Percentiles rank a stretch among this genome's conserved stretches.
Conservation (phyloP, 2,888 invertebrate genomes). For the Sminthurinus aureus region DNA sequence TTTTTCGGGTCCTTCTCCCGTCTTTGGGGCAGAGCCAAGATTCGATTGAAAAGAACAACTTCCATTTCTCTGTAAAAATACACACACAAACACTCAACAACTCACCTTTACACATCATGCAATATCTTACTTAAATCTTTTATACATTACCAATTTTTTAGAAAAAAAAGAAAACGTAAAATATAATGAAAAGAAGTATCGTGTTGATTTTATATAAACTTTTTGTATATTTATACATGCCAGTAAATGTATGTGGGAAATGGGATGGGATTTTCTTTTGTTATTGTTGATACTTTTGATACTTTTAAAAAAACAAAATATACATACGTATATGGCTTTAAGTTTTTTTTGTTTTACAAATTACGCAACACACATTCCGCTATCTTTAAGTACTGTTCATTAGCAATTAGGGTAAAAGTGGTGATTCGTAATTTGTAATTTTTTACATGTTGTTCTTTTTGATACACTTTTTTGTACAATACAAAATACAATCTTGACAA, state of each 20-base stretch:
- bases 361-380: not conserved
- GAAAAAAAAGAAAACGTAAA: not conserved
- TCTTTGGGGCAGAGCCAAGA: constrained; percentile 28
- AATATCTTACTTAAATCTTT: not conserved
- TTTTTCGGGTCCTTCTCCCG: constrained; percentile 26
- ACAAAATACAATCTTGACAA: too few relatives aligned
- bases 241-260: not conserved
- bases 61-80: constrained; percentile 32
- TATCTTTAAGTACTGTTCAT: not conserved
- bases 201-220: not conserved
- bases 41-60: constrained; percentile 26
- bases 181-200: too few relatives aligned
- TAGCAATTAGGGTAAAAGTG: not conserved
- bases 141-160: not conserved
- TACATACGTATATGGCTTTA: not conserved
- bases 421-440: not conserved
- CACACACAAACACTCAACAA: not conserved
- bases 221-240: constrained; percentile 32
- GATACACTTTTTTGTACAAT: not conserved
- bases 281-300: not conserved
- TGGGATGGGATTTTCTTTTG: constrained; percentile 1
- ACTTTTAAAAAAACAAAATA: too few relatives aligned
- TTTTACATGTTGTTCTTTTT: not conserved
- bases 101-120: not conserved
- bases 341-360: not conserved